Evolutionary conservation across 2,888 invertebrate genomes (phyloP).

Genomic region (Idaea dimidiata): DNA sequence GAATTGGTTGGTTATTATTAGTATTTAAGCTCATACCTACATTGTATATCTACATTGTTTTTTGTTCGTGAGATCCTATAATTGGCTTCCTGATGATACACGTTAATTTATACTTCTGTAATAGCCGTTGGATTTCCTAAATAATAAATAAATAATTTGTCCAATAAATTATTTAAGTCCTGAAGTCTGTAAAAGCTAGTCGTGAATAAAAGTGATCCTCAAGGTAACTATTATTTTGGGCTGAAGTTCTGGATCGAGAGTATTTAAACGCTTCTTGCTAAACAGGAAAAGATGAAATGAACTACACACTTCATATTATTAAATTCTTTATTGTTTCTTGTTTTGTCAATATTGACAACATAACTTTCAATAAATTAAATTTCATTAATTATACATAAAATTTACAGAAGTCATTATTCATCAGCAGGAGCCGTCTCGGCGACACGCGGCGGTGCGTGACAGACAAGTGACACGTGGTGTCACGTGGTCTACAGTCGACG

Average conservation of each 20-base stretch:
- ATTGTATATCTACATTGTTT: no score
- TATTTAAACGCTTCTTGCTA: slow-evolving; percentile 11
- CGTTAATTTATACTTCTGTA: no score
- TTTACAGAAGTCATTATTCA: slow-evolving; percentile 8
- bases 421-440: neutral
- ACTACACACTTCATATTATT: slow-evolving; percentile 9
- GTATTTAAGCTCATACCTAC: no score
- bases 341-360: slow-evolving; percentile 17
- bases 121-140: no score
- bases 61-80: no score
- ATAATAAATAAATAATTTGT: no score
- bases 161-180: no score
- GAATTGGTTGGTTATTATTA: no score
- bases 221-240: no score
- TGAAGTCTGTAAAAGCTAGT: no score
- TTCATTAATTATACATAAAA: slow-evolving; percentile 14
- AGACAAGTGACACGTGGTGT: slow-evolving; percentile 30
- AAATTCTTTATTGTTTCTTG: slow-evolving; percentile 13
- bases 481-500: slow-evolving; percentile 21
- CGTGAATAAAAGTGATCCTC: no score
- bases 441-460: slow-evolving; percentile 13
- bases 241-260: slow-evolving; percentile 1
- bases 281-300: neutral
- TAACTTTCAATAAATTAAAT: slow-evolving; percentile 17
- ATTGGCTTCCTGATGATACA: no score